Evolutionary conservation across 1,140 invertebrate genomes (phyloP), one percentile per base, ranked within the genome.

Genomic region (Elymnias hypermnestra): DNA sequence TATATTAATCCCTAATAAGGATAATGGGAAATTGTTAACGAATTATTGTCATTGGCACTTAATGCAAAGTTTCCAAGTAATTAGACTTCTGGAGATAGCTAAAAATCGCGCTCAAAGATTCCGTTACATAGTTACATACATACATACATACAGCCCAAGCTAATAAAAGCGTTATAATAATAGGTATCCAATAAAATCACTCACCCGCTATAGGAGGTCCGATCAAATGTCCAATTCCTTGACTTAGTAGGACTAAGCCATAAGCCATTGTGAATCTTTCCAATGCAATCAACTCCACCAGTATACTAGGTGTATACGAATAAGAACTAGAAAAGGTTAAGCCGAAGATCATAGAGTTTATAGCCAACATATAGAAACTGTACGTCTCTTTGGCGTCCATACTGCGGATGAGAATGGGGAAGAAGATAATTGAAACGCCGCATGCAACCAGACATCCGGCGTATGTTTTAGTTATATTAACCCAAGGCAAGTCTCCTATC

Each of bases 191-290:
- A n/a, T n/a, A n/a, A n/a, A n/a, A n/a, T n/a, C n/a, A 29, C 53
- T 95, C 72, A 87, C 90, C 90, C 48, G 89, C 90, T 66, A 90
- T 88, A 7, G 90, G 90, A 1, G 90, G 90, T 29, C 90, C 90
- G 12, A 88, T 71, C 12, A 91, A 83, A 83, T 90, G 90, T 42
- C 90, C 90, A 54, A 91, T 70, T 6, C 96, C 97, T 86, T 97
- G 95, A 61, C 96, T 94, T 7, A 98, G 82, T 6, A 97, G 84
- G 25, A 95, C 90, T 26, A 98, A 83, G 23, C 97, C 97, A 76
- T 98, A 98, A 8, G 95, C 95, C 72, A 92, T 94, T 0, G 96
- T 96, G 73, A 98, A 97, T 52, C 88, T 72, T 48, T 90, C 88
- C 64, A 90, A 57, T 0, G 94, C 92, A 14, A 94, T 92, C 28